These are phyloP conservation scores for Schizaphis graminum DNA, from an alignment of 2,888 invertebrate genomes.

Conservation along the genomic window DNA sequence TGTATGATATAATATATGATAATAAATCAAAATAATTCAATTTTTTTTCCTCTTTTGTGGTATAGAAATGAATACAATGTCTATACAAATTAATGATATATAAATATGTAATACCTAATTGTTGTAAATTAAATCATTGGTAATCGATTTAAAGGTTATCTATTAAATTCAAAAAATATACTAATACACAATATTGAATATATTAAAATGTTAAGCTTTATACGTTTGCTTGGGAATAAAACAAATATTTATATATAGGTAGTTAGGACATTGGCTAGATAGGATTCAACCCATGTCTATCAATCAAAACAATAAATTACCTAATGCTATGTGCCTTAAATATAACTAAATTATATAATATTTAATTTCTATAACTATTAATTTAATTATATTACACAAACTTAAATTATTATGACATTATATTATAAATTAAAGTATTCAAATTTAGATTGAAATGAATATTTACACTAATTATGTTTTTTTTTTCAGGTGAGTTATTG, in stretches of 20 bases:
- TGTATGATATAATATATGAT: background rate
- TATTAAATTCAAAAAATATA: background rate
- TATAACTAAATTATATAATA: background rate
- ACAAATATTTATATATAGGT: no score
- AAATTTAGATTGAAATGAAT: background rate
- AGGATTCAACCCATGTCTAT: no score
- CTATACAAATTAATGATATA: background rate
- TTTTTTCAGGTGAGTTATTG: conserved; percentile 50
- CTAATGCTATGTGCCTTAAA: background rate
- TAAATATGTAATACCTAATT: background rate
- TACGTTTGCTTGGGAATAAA: no score
- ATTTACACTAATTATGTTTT: background rate
- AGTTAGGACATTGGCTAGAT: no score
- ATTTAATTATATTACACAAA: background rate
- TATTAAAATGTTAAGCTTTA: no score
- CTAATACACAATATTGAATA: no score
- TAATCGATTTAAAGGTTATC: background rate
- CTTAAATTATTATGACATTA: background rate
- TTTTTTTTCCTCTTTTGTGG: background rate
- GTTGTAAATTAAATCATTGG: background rate
- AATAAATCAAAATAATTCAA: background rate
- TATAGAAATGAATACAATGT: background rate
- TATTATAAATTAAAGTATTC: background rate
- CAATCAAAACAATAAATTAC: no score
- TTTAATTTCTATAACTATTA: background rate